These are phyloP conservation scores for Centruroides vittatus DNA, from an alignment of 1,140 invertebrate species.

Conservation along the genomic window DNA sequence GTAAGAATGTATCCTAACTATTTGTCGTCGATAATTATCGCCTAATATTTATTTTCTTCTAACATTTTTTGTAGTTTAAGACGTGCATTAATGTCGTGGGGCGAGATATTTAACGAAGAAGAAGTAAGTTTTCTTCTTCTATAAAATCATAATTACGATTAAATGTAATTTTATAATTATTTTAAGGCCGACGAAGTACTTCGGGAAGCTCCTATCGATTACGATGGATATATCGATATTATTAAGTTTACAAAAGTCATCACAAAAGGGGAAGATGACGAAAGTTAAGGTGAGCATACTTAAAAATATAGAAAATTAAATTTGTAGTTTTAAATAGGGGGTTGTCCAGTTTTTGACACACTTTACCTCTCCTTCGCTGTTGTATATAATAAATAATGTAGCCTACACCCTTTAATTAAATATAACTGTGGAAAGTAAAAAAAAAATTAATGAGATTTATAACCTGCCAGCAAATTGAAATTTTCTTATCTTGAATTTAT, in stretches of 20 bases:
- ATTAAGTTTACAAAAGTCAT: constrained; percentile 12
- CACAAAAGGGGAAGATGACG: constrained; percentile 15
- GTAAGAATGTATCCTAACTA: constrained; percentile 16
- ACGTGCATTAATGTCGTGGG: constrained; percentile 9
- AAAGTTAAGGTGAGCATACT: not conserved
- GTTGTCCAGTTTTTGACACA: too few relatives aligned
- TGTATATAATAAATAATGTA: too few relatives aligned
- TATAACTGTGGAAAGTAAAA: too few relatives aligned
- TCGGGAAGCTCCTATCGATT: constrained; percentile 20
- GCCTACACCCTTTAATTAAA: too few relatives aligned
- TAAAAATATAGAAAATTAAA: too few relatives aligned
- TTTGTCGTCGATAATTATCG: too few relatives aligned
- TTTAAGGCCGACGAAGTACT: constrained; percentile 16
- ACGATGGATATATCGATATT: constrained; percentile 20
- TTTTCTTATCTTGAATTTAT: too few relatives aligned
- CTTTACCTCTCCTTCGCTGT: too few relatives aligned
- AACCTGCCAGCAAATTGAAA: too few relatives aligned
- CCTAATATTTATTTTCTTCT: not conserved
- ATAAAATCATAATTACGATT: not conserved
- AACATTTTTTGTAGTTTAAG: constrained; percentile 12
- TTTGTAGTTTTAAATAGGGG: too few relatives aligned
- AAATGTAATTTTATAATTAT: not conserved
- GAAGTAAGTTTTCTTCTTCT: constrained; percentile 4
- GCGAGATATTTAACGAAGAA: constrained; percentile 15
- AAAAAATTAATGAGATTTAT: too few relatives aligned